Evolutionary conservation across 1,140 invertebrate genomes (phyloP).

Genomic region (Scaptomyza pallida): DNA sequence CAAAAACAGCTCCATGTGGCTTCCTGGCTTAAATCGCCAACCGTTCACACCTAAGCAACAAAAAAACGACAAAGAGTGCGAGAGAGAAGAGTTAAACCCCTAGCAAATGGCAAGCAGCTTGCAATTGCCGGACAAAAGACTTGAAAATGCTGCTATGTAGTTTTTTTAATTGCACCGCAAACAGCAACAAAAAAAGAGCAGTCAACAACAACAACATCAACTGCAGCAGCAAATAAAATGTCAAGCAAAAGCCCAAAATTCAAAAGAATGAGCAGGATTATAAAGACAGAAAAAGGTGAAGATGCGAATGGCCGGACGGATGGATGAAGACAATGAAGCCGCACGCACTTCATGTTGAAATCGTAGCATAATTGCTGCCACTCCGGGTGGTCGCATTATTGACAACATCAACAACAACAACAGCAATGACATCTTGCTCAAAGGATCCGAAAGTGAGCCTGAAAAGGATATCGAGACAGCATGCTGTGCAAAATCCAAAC

Average conservation of each 20-base stretch:
- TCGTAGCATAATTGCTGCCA: constrained; percentile 21
- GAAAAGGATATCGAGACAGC: background rate
- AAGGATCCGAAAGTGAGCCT: background rate
- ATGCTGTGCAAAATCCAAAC: background rate
- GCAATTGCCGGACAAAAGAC: constrained; percentile 1
- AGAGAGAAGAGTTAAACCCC: background rate
- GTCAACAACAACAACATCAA: background rate
- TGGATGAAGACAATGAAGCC: background rate
- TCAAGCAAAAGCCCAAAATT: background rate
- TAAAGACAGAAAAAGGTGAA: background rate
- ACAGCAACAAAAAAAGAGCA: background rate
- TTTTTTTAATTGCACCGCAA: constrained; percentile 36
- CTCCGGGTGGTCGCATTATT: background rate
- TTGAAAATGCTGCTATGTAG: constrained; percentile 16
- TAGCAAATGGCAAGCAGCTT: constrained; percentile 22
- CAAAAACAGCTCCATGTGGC: constrained; percentile 2
- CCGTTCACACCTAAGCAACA: constrained; percentile 32
- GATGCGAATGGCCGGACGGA: background rate
- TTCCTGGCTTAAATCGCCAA: constrained; percentile 18
- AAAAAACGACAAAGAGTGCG: no score
- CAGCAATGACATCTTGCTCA: background rate
- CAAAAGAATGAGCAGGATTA: constrained; percentile 1
- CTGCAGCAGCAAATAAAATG: constrained; percentile 1
- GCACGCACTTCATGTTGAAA: constrained; percentile 5
- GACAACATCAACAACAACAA: no score